Base-by-base conservation (phyloP, 2,113 vertebrate species). In the Nannospalax galili region DNA sequence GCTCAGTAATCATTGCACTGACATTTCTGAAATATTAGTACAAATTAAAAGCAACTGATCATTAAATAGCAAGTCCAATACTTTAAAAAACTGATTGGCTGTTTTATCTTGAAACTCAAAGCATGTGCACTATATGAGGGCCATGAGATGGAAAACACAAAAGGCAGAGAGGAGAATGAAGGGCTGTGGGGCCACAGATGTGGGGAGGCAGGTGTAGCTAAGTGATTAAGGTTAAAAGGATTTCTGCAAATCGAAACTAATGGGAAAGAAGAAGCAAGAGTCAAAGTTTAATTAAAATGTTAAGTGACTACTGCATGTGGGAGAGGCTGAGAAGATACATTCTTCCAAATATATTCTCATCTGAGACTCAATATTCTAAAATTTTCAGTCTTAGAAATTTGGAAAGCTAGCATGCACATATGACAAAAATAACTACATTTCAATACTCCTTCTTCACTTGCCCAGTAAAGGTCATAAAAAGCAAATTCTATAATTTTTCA, bases 281-380 rank as follows among this genome's bases (percentile, higher is more conserved):
- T 88, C 56, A 88, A 84, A 90, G 14, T 60, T 81, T 16, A 30
- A 90, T 91, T 88, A 88, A 96, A 95, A 93, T 48, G 35, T 30
- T 91, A 84, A 90, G 72, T 85, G 65, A 62, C 72, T 52, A 37
- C 40, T 12, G 4, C 62, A 56, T 26, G 22, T 32, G 19, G 37
- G 40, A 94, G 52, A 93, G 84, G 77, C 1, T 80, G 70, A 80
- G 60, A 48, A 84, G n/a, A 91, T 26, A 0, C 77, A 73, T 56
- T n/a, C 64, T 22, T 1, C 40, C 45, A 78, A 92, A 58, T n/a
- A 82, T 40, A 77, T 82, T 92, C 72, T 70, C 64, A 92, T 78
- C 28, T 87, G 75, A 77, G n/a, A 32, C 77, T 92, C 42, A 70
- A 65, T 22, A 60, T 15, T 58, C 65, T 12, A 28, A 62, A 70